Conservation (phyloP, 2,797 vertebrate species). For the Enteromius mattozi region DNA sequence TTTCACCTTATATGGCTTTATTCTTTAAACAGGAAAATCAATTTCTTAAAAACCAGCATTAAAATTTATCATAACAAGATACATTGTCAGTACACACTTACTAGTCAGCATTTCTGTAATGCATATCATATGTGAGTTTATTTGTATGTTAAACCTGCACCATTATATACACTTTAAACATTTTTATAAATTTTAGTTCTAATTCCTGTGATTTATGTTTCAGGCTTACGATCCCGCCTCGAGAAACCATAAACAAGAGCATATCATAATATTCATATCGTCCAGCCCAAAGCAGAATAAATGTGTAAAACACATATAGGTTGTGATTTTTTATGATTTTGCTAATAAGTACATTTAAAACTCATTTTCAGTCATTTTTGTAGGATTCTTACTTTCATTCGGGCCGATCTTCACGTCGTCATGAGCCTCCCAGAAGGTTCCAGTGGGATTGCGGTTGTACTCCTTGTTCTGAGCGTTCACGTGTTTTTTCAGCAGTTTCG, state of each 20-base stretch:
- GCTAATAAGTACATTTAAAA: neutral
- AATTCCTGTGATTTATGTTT: too few species aligned
- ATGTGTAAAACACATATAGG: neutral
- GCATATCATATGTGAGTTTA: too few species aligned
- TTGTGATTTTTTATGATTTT: too few species aligned
- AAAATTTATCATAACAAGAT: too few species aligned
- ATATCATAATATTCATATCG: neutral
- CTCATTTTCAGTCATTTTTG: neutral
- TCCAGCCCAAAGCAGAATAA: neutral
- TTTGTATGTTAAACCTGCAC: too few species aligned
- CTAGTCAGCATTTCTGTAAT: too few species aligned
- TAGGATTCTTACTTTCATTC: slow-evolving; percentile 79
- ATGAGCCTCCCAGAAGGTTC: slow-evolving; percentile 81
- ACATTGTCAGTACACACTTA: too few species aligned
- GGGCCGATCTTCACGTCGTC: slow-evolving; percentile 74
- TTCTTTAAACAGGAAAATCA: neutral
- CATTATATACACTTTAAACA: too few species aligned
- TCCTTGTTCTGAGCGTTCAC: slow-evolving; percentile 84
- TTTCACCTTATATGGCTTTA: neutral
- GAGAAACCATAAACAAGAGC: too few species aligned
- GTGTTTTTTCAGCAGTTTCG: slow-evolving; percentile 79
- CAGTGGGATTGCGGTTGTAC: slow-evolving; percentile 77
- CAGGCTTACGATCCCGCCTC: too few species aligned
- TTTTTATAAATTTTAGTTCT: too few species aligned
- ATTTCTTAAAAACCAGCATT: neutral